phyloP scores from a whole-genome alignment of 2,888 invertebrate genomes.

The Actias luna region DNA sequence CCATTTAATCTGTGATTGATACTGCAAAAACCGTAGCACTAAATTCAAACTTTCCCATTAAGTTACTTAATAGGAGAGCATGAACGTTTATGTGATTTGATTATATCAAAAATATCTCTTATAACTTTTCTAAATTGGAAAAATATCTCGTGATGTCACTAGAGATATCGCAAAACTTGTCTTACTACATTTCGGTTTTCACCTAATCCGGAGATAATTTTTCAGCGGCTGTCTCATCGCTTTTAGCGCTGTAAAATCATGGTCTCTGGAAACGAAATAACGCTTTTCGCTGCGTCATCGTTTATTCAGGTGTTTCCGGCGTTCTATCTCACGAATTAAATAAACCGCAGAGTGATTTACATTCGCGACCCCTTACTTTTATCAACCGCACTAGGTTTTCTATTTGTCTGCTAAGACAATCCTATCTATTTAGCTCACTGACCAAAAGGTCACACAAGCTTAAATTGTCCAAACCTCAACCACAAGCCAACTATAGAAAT shows the following conservation, averaged over 20 bases:
- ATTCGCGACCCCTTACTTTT: not conserved
- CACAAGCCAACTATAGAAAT: no score
- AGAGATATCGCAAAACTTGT: not conserved
- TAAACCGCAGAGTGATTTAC: not conserved
- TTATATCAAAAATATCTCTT: not conserved
- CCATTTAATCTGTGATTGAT: not conserved
- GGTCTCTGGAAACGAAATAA: conserved; percentile 19
- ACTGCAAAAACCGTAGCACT: not conserved
- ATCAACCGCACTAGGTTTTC: not conserved
- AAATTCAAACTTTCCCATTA: not conserved
- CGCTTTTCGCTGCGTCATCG: conserved; percentile 16
- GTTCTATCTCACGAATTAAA: not conserved
- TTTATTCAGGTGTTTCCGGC: conserved; percentile 10
- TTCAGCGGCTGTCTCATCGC: conserved; percentile 18
- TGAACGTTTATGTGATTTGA: not conserved
- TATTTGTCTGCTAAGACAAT: no score
- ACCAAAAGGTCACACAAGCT: no score
- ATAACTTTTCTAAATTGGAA: not conserved
- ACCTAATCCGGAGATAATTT: conserved; percentile 14
- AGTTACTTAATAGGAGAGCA: not conserved
- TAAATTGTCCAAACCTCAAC: no score
- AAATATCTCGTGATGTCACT: not conserved
- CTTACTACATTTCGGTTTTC: not conserved
- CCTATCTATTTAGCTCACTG: no score
- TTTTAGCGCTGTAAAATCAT: conserved; percentile 20